phyloP scores from a whole-genome alignment of 2,797 vertebrate species.

The Nothura maculosa region DNA sequence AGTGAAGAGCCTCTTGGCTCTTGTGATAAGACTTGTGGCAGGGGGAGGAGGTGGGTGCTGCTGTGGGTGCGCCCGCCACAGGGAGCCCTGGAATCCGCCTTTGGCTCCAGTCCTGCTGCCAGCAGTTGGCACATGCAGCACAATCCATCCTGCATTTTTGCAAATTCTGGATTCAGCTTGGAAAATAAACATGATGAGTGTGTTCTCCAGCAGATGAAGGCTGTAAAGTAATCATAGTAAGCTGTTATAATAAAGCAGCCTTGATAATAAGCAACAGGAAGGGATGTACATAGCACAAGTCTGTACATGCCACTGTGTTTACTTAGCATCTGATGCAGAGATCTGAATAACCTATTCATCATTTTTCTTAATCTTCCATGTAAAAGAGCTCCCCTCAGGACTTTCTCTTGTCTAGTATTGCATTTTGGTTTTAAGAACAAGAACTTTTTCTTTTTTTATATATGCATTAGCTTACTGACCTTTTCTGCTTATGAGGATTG shows the following conservation, averaged over 20 bases:
- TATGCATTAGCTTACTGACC: neutral
- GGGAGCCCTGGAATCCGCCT: neutral
- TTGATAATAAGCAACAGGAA: neutral
- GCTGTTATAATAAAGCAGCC: neutral
- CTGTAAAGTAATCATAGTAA: neutral
- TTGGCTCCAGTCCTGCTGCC: constrained; percentile 8
- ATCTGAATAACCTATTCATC: neutral
- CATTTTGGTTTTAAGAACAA: neutral
- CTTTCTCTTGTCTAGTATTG: accelerated
- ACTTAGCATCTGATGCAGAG: neutral
- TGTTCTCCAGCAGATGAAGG: neutral
- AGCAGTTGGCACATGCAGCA: neutral
- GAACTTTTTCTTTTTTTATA: neutral
- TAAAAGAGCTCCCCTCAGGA: neutral
- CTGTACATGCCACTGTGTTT: neutral
- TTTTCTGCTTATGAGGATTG: neutral
- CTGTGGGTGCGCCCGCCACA: neutral
- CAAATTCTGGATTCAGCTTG: neutral
- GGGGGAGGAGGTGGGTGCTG: neutral
- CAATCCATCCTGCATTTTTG: constrained; percentile 17
- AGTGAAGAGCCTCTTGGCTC: neutral
- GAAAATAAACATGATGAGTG: neutral
- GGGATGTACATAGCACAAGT: neutral
- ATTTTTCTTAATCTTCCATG: neutral
- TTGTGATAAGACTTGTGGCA: neutral